phyloP scores from a whole-genome alignment of 2,797 vertebrate genomes.

The Megaceryle alcyon region DNA sequence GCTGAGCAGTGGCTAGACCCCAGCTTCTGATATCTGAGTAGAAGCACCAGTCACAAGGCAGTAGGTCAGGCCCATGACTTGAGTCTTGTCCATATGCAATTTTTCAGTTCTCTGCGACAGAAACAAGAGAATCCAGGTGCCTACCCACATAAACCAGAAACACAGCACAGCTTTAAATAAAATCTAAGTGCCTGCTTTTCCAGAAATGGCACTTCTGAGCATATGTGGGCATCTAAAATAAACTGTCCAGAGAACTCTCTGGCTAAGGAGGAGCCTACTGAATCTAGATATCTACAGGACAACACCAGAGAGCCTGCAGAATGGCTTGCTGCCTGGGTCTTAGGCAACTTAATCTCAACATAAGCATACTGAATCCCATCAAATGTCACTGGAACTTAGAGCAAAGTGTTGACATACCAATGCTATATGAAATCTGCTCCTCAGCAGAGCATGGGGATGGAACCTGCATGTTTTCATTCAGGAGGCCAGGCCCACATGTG shows the following conservation, averaged over 20 bases:
- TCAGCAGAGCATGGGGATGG: not conserved
- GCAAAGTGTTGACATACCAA: constrained; percentile 22
- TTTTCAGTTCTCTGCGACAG: not conserved
- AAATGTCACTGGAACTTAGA: constrained; percentile 10
- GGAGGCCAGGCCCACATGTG: constrained; percentile 32
- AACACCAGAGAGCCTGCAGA: constrained; percentile 10
- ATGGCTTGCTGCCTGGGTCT: not conserved
- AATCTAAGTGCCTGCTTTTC: not conserved
- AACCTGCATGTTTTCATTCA: constrained; percentile 50
- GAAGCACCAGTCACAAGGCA: fast-evolving
- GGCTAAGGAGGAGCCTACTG: not conserved
- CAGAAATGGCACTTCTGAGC: constrained; percentile 28
- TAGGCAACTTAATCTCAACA: not conserved
- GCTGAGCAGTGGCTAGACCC: not conserved
- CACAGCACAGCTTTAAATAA: constrained; percentile 11
- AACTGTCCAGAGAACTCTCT: not conserved
- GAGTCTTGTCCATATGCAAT: not conserved
- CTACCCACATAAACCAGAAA: constrained; percentile 11
- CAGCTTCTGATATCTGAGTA: not conserved
- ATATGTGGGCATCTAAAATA: not conserved
- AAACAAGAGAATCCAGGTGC: constrained; percentile 3
- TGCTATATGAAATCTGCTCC: not conserved
- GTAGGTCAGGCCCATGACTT: not conserved
- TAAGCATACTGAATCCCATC: not conserved
- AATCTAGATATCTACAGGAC: not conserved